Base-by-base conservation (phyloP, 92 coral and sea anemone genomes). In the Plumapathes pennacea region DNA sequence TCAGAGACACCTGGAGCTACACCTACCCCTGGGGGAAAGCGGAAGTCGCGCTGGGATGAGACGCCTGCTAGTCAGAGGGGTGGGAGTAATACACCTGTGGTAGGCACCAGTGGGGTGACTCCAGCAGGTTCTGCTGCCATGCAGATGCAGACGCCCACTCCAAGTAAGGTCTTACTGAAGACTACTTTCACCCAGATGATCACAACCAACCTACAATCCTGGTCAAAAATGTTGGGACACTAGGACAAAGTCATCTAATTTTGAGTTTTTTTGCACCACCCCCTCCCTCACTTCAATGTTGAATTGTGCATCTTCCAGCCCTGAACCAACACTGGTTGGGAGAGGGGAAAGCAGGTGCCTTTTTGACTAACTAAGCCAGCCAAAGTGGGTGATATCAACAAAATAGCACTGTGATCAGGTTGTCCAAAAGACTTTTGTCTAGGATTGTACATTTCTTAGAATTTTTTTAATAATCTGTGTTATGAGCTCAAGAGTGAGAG, bases 121-220 rank as follows among this genome's bases (percentile, higher is more conserved):
- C 99, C 99, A 9, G 99, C 90, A 20, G 99, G 99, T 0, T 61
- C 99, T 56, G 89, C 82, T 15, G 99, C 99, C 42, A 94, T 94
- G 99, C 99, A 84, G 71, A 94, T 94, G 99, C 94, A 89, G 79
- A 94, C 99, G 46, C 99, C 99, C 27, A 94, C 99, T 44, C 99
- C 99, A 72, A 96, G 99, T 64, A 67, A 54, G 65, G 25, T 10
- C n/a, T n/a, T n/a, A n/a, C n/a, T n/a, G n/a, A n/a, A n/a, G n/a
- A n/a, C n/a, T n/a, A n/a, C n/a, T n/a, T n/a, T n/a, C n/a, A n/a
- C n/a, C n/a, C n/a, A n/a, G n/a, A n/a, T n/a, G n/a, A n/a, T n/a
- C n/a, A n/a, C n/a, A n/a, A n/a, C n/a, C n/a, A n/a, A n/a, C n/a
- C n/a, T n/a, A n/a, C n/a, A n/a, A n/a, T n/a, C n/a, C n/a, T n/a